Percentiles rank a stretch among this genome's conserved stretches.
phyloP scores from a whole-genome alignment of 1,140 invertebrate genomes.

The Papilio polytes region DNA sequence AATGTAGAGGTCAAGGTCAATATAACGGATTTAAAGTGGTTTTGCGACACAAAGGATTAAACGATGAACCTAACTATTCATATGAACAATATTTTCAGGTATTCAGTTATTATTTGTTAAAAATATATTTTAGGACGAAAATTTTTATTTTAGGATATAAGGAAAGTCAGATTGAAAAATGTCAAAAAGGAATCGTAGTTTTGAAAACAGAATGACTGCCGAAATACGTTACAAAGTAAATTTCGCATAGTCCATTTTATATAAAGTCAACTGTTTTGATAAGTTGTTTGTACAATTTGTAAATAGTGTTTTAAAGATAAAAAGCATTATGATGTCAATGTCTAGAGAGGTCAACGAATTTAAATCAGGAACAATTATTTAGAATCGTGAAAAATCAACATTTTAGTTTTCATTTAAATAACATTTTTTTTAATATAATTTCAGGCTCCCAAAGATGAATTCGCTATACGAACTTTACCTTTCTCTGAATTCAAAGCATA shows the following conservation, averaged over 20 bases:
- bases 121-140: neutral
- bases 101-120: slow-evolving; percentile 8
- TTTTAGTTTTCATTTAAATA: neutral
- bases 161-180: no score
- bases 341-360: neutral
- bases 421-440: slow-evolving; percentile 44
- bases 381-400: no score
- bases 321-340: neutral
- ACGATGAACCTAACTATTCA: slow-evolving; percentile 84
- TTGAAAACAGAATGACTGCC: no score
- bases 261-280: neutral
- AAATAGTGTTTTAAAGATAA: neutral
- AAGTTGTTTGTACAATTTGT: neutral
- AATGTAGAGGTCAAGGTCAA: slow-evolving; percentile 85
- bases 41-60: slow-evolving; percentile 85
- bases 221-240: no score
- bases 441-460: slow-evolving; percentile 83
- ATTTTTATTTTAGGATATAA: no score
- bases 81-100: slow-evolving; percentile 88
- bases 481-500: slow-evolving; percentile 86
- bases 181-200: no score
- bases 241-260: no score
- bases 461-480: slow-evolving; percentile 81
- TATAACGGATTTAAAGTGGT: slow-evolving; percentile 86
- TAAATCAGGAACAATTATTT: neutral